Evolutionary conservation across 30 jellyfish, hydroid and myxozoan genomes (phyloP).

Genomic region (Aurelia aurita): DNA sequence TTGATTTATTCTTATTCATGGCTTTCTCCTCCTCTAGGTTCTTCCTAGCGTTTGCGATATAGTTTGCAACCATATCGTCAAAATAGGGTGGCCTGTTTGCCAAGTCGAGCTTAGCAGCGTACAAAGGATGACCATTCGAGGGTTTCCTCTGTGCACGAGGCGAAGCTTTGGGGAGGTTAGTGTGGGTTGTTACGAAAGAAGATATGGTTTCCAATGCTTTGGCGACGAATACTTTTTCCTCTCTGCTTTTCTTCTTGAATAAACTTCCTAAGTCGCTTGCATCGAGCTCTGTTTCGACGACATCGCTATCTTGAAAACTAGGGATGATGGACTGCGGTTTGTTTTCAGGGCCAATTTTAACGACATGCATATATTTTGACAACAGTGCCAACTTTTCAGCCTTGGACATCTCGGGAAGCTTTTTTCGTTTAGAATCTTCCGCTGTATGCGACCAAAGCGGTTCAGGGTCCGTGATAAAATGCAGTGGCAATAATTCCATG

Average conservation of each 20-base stretch:
- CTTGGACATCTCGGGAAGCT: slow-evolving; percentile 50
- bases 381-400: slow-evolving; percentile 51
- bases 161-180: slow-evolving; percentile 16
- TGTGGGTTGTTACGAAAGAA: slow-evolving; percentile 24
- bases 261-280: slow-evolving; percentile 51
- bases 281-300: slow-evolving; percentile 28
- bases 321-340: slow-evolving; percentile 28
- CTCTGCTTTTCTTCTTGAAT: slow-evolving; percentile 13
- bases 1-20: not conserved
- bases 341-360: slow-evolving; percentile 34
- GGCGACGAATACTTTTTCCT: slow-evolving; percentile 49
- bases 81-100: slow-evolving; percentile 72
- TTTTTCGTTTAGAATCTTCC: slow-evolving; percentile 68
- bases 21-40: not conserved
- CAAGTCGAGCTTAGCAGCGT: slow-evolving; percentile 73
- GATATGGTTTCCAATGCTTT: slow-evolving; percentile 63
- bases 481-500: slow-evolving; percentile 64
- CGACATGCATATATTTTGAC: slow-evolving; percentile 69
- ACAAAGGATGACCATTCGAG: slow-evolving; percentile 9
- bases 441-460: slow-evolving; percentile 54
- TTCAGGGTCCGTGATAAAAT: slow-evolving; percentile 83
- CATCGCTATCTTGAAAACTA: slow-evolving; percentile 8
- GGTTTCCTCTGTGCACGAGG: slow-evolving; percentile 22
- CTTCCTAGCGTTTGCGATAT: slow-evolving; percentile 49
- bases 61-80: slow-evolving; percentile 84